Base-by-base conservation (phyloP, 1,140 invertebrate species). In the Heliconius eleuchia region DNA sequence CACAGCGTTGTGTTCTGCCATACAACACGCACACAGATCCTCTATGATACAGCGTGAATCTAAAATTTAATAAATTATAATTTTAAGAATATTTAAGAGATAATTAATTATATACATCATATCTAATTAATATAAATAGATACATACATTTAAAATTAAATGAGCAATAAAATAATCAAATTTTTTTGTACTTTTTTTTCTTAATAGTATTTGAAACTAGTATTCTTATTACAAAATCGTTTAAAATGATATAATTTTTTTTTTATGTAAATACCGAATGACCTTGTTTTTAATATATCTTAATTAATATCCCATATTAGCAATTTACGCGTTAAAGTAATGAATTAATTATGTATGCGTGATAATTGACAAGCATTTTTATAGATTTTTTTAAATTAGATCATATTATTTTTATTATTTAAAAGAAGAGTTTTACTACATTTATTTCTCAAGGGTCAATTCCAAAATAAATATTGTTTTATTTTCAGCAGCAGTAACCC, bases 171-270 rank as follows among this genome's bases (percentile, higher is more conserved):
- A 74, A 55, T 74, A 50, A 52, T 52, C 2, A 55, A 74, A 30
- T n/a, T 13, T 74, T 52, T 74, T 39, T 55, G 27, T 30, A 74
- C 16, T 27, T 27, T 74, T 27, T 73, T 27, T 74, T 27, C 13
- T 52, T 55, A 74, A 75, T 57, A n/a, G 55, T 57, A 57, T 57
- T n/a, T 57, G n/a, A 66, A 52, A 52, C 50, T 18, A 1, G 50
- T 66, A 16, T 1, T 66, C 23, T 16, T 66, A 27, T 66, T 66
- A n/a, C 13, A 66, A 16, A 66, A 66, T 13, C 23, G 60, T 66
- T 66, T 66, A 66, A 27, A 66, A 66, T 8, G 9, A 30, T 66
- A 27, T 57, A 23, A 23, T 16, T 66, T 66, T 66, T 66, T 23
- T 66, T 11, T 23, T 42, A 73, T 73, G 30, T 73, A 37, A 37